A percentile compares a stretch with the other conserved stretches of the same genome.
phyloP scores from a whole-genome alignment of 2,113 vertebrate species.

The Natator depressus region DNA sequence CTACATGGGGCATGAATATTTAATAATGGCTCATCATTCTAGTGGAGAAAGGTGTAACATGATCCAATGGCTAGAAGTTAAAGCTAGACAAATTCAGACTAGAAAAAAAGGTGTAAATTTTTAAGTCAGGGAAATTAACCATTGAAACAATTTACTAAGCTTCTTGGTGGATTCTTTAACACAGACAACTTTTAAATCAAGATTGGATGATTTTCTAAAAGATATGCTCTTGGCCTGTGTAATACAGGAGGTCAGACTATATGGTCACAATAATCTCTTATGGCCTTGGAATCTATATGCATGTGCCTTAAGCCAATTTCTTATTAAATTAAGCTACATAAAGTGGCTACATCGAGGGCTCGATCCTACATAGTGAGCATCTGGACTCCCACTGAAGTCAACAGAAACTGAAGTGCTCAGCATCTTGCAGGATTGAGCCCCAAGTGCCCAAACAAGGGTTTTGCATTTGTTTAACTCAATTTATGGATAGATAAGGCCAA shows the following conservation, averaged over 20 bases:
- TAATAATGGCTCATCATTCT: not conserved
- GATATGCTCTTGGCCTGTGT: not conserved
- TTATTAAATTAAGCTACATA: not conserved
- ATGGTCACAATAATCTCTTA: not conserved
- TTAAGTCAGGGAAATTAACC: not conserved
- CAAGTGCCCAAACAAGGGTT: not conserved
- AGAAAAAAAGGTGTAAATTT: not conserved
- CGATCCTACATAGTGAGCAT: not conserved
- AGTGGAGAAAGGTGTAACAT: not conserved
- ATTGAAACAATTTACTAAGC: not conserved
- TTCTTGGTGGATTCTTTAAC: not conserved
- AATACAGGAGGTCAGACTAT: not conserved
- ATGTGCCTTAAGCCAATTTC: not conserved
- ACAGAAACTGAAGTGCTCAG: too few species aligned
- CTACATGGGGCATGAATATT: not conserved
- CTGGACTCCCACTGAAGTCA: not conserved
- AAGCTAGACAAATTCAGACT: not conserved
- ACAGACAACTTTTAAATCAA: not conserved
- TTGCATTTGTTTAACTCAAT: not conserved
- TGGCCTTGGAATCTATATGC: not conserved
- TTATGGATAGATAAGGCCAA: not conserved
- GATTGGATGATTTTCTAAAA: not conserved
- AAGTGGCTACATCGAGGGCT: not conserved
- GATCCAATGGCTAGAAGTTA: not conserved
- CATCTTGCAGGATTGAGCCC: not conserved